Evolutionary conservation across 2,888 invertebrate genomes (phyloP).

Genomic region (Philereme vetulata): DNA sequence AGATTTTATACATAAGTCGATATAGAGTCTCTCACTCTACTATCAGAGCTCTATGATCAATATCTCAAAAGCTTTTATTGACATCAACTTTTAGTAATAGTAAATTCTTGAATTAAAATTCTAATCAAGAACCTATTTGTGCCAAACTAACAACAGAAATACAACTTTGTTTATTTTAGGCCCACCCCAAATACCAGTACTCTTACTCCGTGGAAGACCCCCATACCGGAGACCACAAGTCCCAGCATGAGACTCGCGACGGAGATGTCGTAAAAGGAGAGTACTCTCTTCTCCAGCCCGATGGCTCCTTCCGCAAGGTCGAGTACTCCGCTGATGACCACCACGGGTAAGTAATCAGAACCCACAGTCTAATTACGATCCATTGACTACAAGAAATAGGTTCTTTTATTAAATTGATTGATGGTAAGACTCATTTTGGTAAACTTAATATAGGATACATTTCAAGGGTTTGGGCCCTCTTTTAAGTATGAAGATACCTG

Average conservation of each 20-base stretch:
- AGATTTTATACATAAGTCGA: no score
- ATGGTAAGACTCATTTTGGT: no score
- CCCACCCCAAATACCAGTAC: constrained; percentile 85
- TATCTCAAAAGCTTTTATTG: no score
- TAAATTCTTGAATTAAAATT: no score
- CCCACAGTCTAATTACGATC: constrained; percentile 27
- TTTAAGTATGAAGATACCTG: no score
- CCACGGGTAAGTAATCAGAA: constrained; percentile 67
- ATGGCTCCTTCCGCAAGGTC: constrained; percentile 85
- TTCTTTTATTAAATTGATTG: constrained; percentile 30
- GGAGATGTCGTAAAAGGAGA: constrained; percentile 87
- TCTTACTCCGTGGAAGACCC: constrained; percentile 85
- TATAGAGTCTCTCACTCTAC: no score
- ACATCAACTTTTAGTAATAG: no score
- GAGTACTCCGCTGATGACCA: constrained; percentile 85
- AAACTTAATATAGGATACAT: no score
- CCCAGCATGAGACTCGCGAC: constrained; percentile 83
- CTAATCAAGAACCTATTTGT: not conserved
- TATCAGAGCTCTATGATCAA: no score
- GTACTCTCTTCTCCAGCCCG: constrained; percentile 85
- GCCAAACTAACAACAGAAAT: not conserved
- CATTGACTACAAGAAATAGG: no score
- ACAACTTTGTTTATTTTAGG: constrained; percentile 51
- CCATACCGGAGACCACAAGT: constrained; percentile 85
- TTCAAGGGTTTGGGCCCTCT: no score